Evolutionary conservation across 2,797 vertebrate species (phyloP), one percentile per base, ranked within the genome.

Genomic region (Poeciliopsis presidionis): DNA sequence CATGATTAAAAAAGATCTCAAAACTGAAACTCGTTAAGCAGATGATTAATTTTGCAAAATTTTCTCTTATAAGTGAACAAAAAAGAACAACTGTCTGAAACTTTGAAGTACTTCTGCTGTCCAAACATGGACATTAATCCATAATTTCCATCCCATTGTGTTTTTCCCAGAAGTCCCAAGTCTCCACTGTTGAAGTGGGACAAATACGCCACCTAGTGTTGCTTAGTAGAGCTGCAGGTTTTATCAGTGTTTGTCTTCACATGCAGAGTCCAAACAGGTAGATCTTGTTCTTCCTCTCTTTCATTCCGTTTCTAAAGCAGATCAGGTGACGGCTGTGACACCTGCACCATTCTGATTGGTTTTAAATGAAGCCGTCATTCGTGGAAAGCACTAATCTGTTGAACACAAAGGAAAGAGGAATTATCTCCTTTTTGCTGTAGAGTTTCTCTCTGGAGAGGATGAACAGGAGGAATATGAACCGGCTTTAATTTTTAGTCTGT

Each of bases 161-260:
- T 53, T 39, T 63, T 16, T 43, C 41, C 7, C 49, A 71, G 20
- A 67, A 72, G 57, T 67, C 45, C 49, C 11, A 72, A 53, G 45
- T 77, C 63, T 79, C 45, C 5, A 28, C n/a, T 41, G 61, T 78
- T 81, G 81, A 74, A 70, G 33, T 88, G 76, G 85, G 46, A 30
- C 82, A 84, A 63, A 82, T 83, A 0, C 80, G 91, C 94, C 94
- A 87, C 85, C 94, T 85, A 90, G 91, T 92, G 95, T 88, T 82
- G 36, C 72, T 7, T 82, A 3, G 7, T 59, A 72, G 79, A 87
- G 89, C 45, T 90, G 86, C 91, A 87, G 72, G 45, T 80, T 80
- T 77, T 73, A n/a, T 79, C 41, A 22, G 28, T 73, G 71, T 76
- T 7, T 20, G n/a, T 59, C 33, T 53, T 77, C 16, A 61, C n/a